Evolutionary conservation across 2,888 invertebrate species (phyloP), one percentile per base, ranked within the genome.

Genomic region (Esperia sulphurella): DNA sequence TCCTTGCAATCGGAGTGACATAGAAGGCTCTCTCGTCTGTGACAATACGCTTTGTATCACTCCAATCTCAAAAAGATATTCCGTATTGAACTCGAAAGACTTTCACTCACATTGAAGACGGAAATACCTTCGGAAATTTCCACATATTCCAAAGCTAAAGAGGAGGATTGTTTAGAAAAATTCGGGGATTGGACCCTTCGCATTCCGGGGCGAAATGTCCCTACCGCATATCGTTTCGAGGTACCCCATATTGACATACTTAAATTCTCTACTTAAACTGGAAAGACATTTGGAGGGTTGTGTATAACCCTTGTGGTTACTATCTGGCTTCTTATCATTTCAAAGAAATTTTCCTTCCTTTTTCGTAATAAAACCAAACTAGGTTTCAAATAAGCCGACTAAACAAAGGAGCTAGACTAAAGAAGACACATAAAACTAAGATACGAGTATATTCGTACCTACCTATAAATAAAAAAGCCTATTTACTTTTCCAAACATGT

Each of bases 31-130:
- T 77, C 75, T 71, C 14, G 41, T 10, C 68, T 77, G 71, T 75
- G 74, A 83, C 83, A 81, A 79, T 83, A 79, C 79, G 79, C 81
- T 84, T 83, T 86, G 83, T 79, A 78, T 81, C 83, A 77, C 80
- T 81, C 71, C 80, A 82, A 81, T 82, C 79, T 79, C 75, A 75
- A 84, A 83, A 83, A 79, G 79, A 83, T 83, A 83, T 84, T 75
- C 75, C 79, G 81, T 83, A 85, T 83, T 78, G 83, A 83, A 79
- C 75, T 73, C 71, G 58, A 58, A 75, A 76, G 75, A 79, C 80
- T 82, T 81, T 79, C 78, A 76, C 77, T 44, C 44, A 13, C 14
- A 33, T 43, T 35, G 3, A 35, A 35, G 35, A 41, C 37, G 48
- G 48, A 45, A 49, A 46, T 52, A 45, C 46, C 46, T 49, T 46